phyloP scores from a whole-genome alignment of 2,888 invertebrate genomes.

The Tanypteryx hageni region DNA sequence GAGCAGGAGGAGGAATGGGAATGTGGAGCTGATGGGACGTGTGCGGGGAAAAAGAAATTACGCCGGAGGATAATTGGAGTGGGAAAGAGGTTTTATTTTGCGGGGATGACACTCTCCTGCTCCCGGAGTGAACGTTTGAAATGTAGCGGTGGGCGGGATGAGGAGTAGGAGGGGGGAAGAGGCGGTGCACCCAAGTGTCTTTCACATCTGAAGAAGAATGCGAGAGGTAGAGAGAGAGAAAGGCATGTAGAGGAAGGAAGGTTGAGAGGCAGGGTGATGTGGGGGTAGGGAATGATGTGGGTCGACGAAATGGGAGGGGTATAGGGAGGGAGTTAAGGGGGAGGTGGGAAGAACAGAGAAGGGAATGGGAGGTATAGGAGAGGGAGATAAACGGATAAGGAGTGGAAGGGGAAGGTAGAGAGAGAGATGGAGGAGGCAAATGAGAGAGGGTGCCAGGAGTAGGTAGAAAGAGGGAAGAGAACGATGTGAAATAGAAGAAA shows the following conservation, averaged over 20 bases:
- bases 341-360: too few species aligned
- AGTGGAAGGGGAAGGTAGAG: too few species aligned
- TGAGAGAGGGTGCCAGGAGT: too few species aligned
- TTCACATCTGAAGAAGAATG: not conserved
- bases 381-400: too few species aligned
- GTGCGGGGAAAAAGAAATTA: not conserved
- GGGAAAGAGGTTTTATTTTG: slow-evolving; percentile 33
- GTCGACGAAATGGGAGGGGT: not conserved
- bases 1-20: not conserved
- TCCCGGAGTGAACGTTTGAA: slow-evolving; percentile 10
- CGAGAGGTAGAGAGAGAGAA: not conserved
- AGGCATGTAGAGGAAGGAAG: not conserved
- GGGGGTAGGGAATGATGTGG: not conserved
- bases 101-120: slow-evolving; percentile 12
- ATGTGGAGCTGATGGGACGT: not conserved
- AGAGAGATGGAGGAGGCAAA: too few species aligned
- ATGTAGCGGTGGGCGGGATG: slow-evolving; percentile 18
- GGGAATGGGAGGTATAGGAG: too few species aligned
- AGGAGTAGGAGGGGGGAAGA: not conserved
- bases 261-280: not conserved
- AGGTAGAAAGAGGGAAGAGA: too few species aligned
- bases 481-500: too few species aligned
- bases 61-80: slow-evolving; percentile 24
- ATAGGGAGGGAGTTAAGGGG: too few species aligned
- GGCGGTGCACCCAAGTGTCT: not conserved